Conservation (phyloP, 1,140 invertebrate species). For the Lerema accius region DNA sequence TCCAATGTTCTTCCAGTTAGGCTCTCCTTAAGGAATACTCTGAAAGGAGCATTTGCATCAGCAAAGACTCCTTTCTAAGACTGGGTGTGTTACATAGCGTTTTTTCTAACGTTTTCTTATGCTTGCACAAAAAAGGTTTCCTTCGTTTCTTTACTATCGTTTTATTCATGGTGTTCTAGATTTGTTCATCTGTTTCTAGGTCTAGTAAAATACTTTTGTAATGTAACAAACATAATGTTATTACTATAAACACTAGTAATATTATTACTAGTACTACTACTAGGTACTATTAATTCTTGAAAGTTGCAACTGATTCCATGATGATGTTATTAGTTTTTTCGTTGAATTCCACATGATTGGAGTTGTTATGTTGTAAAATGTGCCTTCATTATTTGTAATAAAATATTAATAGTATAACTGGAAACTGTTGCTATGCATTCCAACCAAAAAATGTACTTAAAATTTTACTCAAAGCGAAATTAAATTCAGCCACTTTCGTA, state of each 20-base stretch:
- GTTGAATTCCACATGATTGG: too few relatives aligned
- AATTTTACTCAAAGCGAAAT: slow-evolving; percentile 27
- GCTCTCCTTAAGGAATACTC: slow-evolving; percentile 63
- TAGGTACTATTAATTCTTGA: too few relatives aligned
- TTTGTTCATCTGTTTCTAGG: background rate
- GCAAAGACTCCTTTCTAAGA: slow-evolving; percentile 52
- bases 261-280: too few relatives aligned
- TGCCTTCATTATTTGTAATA: too few relatives aligned
- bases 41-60: slow-evolving; percentile 70
- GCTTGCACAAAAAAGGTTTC: background rate
- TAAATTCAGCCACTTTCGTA: background rate
- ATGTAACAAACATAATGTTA: too few relatives aligned
- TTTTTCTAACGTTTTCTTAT: slow-evolving; percentile 5
- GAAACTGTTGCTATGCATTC: too few relatives aligned
- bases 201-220: too few relatives aligned
- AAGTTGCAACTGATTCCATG: too few relatives aligned
- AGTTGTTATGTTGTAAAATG: too few relatives aligned
- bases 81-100: slow-evolving; percentile 45
- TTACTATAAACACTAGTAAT: too few relatives aligned
- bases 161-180: background rate
- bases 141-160: background rate
- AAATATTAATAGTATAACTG: too few relatives aligned
- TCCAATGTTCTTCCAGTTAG: slow-evolving; percentile 58
- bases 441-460: slow-evolving; percentile 1
- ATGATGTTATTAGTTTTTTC: too few relatives aligned